phyloP scores from a whole-genome alignment of 2,113 vertebrate genomes.

The Hystrix brachyura region DNA sequence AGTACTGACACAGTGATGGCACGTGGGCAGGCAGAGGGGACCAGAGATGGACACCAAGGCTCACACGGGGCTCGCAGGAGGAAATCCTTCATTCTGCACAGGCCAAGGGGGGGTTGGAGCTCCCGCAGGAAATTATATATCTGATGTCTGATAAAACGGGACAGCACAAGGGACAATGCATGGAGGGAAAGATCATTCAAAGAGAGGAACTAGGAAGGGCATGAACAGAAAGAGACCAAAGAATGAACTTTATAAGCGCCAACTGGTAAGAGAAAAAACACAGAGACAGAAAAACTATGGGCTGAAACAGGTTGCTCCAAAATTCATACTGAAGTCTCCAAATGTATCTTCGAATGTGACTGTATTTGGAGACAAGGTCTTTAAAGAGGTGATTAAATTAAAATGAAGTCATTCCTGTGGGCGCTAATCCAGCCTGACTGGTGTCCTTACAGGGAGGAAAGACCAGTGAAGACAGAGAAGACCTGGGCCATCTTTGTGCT shows the following conservation, averaged over 20 bases:
- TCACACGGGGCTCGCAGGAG: neutral
- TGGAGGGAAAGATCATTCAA: neutral
- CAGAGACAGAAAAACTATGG: neutral
- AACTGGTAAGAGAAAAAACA: neutral
- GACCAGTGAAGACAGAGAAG: neutral
- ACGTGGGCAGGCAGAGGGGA: accelerated
- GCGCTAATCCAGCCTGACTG: neutral
- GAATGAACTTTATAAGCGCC: neutral
- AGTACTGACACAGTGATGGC: neutral
- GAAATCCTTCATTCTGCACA: neutral
- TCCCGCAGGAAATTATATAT: neutral
- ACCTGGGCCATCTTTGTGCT: neutral
- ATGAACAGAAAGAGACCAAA: neutral
- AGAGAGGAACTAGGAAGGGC: neutral
- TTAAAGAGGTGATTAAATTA: neutral
- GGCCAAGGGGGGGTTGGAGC: neutral
- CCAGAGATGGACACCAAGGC: no score
- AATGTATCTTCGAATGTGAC: neutral
- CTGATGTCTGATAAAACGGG: neutral
- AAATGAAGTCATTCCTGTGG: neutral
- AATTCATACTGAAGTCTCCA: neutral
- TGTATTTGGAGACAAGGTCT: neutral
- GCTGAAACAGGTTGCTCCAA: neutral
- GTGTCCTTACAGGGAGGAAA: neutral
- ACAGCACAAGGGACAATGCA: neutral